Base-by-base conservation (phyloP, 2,113 vertebrate genomes). In the Sigmodon hispidus region DNA sequence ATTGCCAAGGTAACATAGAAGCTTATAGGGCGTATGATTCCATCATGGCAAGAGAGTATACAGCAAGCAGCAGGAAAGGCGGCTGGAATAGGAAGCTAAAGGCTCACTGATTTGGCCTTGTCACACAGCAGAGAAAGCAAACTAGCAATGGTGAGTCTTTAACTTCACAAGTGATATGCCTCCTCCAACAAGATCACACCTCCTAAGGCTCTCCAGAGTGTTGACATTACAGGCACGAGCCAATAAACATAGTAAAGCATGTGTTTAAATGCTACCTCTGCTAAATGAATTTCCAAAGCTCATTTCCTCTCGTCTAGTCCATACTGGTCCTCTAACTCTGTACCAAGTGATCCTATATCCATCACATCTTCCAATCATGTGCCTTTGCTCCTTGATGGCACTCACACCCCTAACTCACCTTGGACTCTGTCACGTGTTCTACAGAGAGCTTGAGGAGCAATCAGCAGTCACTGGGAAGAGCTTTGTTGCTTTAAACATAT, bases 281-380 rank as follows among this genome's bases (percentile, higher is more conserved):
- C 36, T 69, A 81, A 36, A 89, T 92, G n/a, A 19, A 81, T 83
- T 94, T 86, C 55, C 91, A 94, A 93, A 86, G 45, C 34, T 89
- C 40, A 81, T 65, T 80, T 50, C 43, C 31, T 73, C 87, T 80
- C 61, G 45, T 85, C 57, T 59, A 88, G 52, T 24, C 83, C 34
- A 93, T 19, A 10, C 5, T 89, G 3, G 90, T 12, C 31, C 79
- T 88, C 85, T 87, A 65, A 91, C 8, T 84, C 48, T 73, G 63
- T 55, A 67, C 24, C 65, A 92, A 72, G 16, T 91, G 26, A 81
- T 52, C 55, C 73, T 70, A 94, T 70, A 94, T 21, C 55, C 26
- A 50, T 67, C 13, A 29, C 59, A 55, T 36, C 22, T 75, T 43
- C 29, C 65, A 96, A 21, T 57, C 65, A 13, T 10, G 59, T 79